These are phyloP conservation scores for Austrolebias charrua DNA, from an alignment of 2,797 vertebrate species.

Conservation along the genomic window DNA sequence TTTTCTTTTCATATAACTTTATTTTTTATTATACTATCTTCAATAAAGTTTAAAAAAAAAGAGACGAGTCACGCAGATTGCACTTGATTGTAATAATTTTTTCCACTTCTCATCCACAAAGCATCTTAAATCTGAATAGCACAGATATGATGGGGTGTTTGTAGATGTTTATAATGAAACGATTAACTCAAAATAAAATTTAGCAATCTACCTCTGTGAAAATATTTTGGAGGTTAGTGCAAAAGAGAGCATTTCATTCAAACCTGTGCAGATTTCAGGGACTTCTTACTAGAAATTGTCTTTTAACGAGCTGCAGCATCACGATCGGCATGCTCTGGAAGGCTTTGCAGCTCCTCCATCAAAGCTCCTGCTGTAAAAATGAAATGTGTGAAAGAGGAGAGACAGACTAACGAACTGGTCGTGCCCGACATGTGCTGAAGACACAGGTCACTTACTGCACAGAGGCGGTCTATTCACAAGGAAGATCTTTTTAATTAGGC, in stretches of 20 bases:
- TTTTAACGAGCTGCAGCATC: constrained; percentile 31
- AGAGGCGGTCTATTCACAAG: constrained; percentile 47
- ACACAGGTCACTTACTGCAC: constrained; percentile 55
- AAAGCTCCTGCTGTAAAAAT: constrained; percentile 46
- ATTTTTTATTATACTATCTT: too few species aligned
- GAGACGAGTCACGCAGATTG: too few species aligned
- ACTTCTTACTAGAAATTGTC: constrained; percentile 38
- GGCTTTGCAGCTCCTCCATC: constrained; percentile 25
- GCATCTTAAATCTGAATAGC: too few species aligned
- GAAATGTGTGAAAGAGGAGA: constrained; percentile 23
- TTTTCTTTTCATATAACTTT: too few species aligned
- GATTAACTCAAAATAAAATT: neutral
- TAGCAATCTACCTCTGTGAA: neutral
- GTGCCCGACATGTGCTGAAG: constrained; percentile 37
- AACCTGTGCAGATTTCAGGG: neutral
- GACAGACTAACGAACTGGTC: constrained; percentile 6
- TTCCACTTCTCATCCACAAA: too few species aligned
- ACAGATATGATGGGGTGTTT: too few species aligned
- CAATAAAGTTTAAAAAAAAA: too few species aligned
- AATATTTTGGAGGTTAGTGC: neutral
- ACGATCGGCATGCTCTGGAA: constrained; percentile 16
- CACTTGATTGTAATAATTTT: too few species aligned
- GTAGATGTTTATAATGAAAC: too few species aligned
- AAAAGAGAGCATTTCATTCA: neutral
- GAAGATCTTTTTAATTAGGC: constrained; percentile 70